phyloP scores from a whole-genome alignment of 2,797 vertebrate species.

The Clarias platycephalus region DNA sequence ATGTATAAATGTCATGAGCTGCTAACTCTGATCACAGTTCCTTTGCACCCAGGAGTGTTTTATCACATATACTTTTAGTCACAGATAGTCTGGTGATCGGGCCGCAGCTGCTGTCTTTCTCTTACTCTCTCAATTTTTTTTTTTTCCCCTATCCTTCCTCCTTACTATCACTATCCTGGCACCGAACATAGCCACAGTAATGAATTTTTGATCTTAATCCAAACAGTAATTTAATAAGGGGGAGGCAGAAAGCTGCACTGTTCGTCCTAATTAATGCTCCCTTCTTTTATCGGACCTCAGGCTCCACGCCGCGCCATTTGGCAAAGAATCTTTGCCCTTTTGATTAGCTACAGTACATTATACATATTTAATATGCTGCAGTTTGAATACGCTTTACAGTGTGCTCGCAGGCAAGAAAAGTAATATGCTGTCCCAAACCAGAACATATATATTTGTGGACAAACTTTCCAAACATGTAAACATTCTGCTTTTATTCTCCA shows the following conservation, averaged over 20 bases:
- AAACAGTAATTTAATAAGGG: slow-evolving; percentile 76
- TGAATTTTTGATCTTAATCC: slow-evolving; percentile 78
- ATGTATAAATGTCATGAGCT: background rate
- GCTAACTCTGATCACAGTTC: background rate
- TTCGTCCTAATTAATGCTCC: slow-evolving; percentile 69
- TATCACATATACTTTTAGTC: slow-evolving; percentile 12
- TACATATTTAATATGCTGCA: slow-evolving; percentile 57
- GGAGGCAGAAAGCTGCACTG: slow-evolving; percentile 64
- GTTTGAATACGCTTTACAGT: slow-evolving; percentile 48
- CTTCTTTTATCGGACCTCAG: slow-evolving; percentile 62
- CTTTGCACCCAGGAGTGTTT: background rate
- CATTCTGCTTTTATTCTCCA: background rate
- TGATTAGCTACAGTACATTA: slow-evolving; percentile 55
- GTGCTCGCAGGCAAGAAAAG: background rate
- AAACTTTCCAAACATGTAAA: slow-evolving; percentile 1
- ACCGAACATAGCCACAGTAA: slow-evolving; percentile 65
- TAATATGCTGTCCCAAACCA: background rate
- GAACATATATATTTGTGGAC: background rate
- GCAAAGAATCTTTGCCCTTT: slow-evolving; percentile 60
- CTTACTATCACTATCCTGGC: slow-evolving; percentile 57
- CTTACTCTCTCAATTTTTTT: background rate
- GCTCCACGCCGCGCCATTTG: slow-evolving; percentile 49
- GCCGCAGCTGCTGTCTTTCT: background rate
- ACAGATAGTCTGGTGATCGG: background rate
- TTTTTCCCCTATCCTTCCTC: slow-evolving; percentile 10